A percentile compares a stretch with the other conserved stretches of the same genome.
These are phyloP conservation scores for Leptinotarsa undecemlineata DNA, from an alignment of 1,140 invertebrate species.

Conservation along the genomic window DNA sequence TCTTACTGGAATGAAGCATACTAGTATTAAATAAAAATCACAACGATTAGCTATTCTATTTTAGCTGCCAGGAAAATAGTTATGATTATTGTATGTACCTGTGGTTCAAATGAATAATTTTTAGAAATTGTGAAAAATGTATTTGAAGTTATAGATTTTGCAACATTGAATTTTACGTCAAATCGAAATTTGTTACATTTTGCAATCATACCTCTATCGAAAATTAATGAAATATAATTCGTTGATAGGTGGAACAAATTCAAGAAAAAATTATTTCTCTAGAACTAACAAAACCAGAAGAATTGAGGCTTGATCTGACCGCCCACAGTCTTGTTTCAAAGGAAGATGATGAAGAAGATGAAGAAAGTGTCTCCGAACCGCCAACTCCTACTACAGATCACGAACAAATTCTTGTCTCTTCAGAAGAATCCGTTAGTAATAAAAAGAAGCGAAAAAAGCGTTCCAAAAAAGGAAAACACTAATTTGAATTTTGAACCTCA, in stretches of 20 bases:
- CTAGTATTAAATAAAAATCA: no score
- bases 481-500: slow-evolving; percentile 10
- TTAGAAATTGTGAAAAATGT: no score
- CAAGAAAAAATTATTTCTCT: slow-evolving; percentile 87
- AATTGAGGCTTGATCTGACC: slow-evolving; percentile 35
- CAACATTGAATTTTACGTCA: no score
- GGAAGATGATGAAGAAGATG: slow-evolving; percentile 33
- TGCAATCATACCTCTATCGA: no score
- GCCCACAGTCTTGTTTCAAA: slow-evolving; percentile 29
- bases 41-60: no score
- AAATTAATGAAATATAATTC: neutral
- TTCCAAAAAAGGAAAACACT: slow-evolving; percentile 50
- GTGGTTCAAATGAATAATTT: no score
- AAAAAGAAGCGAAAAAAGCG: slow-evolving; percentile 50
- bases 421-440: slow-evolving; percentile 35
- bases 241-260: slow-evolving; percentile 77
- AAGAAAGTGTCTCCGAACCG: slow-evolving; percentile 44
- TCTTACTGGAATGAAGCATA: no score
- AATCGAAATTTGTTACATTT: no score
- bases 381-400: slow-evolving; percentile 49
- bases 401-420: slow-evolving; percentile 41
- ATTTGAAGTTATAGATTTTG: no score
- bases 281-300: slow-evolving; percentile 66
- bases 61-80: no score
- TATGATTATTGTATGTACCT: no score